These are phyloP conservation scores for Chamaea fasciata DNA, from an alignment of 2,113 vertebrate genomes.

Conservation along the genomic window DNA sequence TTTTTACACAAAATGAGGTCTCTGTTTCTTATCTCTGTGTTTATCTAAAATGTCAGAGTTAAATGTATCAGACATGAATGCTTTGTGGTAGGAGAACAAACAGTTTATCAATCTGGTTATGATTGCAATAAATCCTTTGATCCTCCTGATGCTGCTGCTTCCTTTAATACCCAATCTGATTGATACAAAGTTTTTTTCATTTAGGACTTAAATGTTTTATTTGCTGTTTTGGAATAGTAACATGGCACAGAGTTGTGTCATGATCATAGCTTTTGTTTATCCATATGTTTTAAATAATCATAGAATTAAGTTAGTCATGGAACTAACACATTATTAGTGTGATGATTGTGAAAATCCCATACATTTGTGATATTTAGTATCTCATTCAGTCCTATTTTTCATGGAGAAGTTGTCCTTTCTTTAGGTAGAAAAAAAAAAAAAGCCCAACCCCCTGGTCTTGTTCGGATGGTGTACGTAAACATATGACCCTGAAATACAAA, in stretches of 20 bases:
- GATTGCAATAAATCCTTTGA: conserved; percentile 17
- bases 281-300: conserved; percentile 25
- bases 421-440: background rate
- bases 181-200: background rate
- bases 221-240: background rate
- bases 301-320: conserved; percentile 11
- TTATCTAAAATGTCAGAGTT: conserved; percentile 14
- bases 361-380: background rate
- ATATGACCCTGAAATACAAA: background rate
- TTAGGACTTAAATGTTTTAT: background rate
- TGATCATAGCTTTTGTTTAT: conserved; percentile 52
- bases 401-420: background rate
- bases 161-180: background rate
- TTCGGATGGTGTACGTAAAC: background rate
- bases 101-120: background rate
- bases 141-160: background rate
- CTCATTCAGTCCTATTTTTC: background rate
- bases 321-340: background rate
- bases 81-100: background rate
- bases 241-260: background rate
- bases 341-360: background rate
- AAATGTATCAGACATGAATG: background rate
- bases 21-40: background rate
- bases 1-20: background rate
- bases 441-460: rapidly evolving